These are phyloP conservation scores for Enteromius paludinosus DNA, from an alignment of 2,797 vertebrate genomes.

Conservation along the genomic window DNA sequence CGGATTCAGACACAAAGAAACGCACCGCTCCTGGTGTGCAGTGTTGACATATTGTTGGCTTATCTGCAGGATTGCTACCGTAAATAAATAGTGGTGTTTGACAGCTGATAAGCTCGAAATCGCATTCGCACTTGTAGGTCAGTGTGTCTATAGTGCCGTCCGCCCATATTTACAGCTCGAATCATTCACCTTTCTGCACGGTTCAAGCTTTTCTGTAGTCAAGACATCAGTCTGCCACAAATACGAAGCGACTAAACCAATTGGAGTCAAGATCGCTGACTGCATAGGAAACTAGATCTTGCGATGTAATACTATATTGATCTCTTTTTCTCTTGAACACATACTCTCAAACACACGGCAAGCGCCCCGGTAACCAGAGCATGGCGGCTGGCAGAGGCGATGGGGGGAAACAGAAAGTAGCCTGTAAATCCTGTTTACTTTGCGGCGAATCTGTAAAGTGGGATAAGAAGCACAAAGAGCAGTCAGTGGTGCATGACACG, in stretches of 20 bases:
- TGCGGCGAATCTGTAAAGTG: slow-evolving; percentile 57
- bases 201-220: slow-evolving; percentile 28
- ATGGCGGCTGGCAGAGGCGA: slow-evolving; percentile 17
- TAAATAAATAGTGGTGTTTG: slow-evolving; percentile 49
- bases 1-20: slow-evolving; percentile 10
- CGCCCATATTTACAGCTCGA: neutral
- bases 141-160: slow-evolving; percentile 15
- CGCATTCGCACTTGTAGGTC: slow-evolving; percentile 15
- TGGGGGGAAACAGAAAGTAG: slow-evolving; percentile 43
- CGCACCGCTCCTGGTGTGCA: neutral
- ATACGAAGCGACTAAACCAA: slow-evolving; percentile 30
- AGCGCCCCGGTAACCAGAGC: slow-evolving; percentile 38
- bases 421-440: slow-evolving; percentile 54
- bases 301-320: slow-evolving; percentile 49
- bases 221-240: slow-evolving; percentile 32
- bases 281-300: slow-evolving; percentile 52
- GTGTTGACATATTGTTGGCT: slow-evolving; percentile 36
- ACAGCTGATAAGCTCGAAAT: slow-evolving; percentile 48
- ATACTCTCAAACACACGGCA: slow-evolving; percentile 4
- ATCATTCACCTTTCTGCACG: neutral
- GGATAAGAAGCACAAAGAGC: slow-evolving; percentile 59
- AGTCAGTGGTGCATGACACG: slow-evolving; percentile 58
- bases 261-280: slow-evolving; percentile 35
- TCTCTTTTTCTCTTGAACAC: slow-evolving; percentile 30
- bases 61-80: slow-evolving; percentile 48